phyloP scores from a whole-genome alignment of 1,140 invertebrate genomes.

The Lordiphosa clarofinis region DNA sequence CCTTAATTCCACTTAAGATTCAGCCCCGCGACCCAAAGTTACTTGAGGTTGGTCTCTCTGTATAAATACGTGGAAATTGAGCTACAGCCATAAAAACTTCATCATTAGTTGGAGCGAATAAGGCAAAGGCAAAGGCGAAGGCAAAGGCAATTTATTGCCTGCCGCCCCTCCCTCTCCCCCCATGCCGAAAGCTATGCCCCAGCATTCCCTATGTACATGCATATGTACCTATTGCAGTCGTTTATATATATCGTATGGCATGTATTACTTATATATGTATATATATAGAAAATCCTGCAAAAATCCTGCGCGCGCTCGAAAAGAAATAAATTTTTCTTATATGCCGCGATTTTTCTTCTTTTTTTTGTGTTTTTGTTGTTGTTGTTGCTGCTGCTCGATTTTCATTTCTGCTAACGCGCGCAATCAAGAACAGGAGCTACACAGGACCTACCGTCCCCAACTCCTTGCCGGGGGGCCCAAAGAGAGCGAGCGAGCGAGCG shows the following conservation, averaged over 20 bases:
- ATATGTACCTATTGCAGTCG: conserved; percentile 17
- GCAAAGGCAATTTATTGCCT: conserved; percentile 58
- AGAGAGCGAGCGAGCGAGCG: conserved; percentile 17
- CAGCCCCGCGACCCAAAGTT: too few relatives aligned
- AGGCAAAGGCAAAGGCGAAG: conserved; percentile 26
- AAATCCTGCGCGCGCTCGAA: conserved; percentile 68
- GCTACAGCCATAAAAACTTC: background rate
- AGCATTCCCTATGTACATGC: conserved; percentile 23
- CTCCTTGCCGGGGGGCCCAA: conserved; percentile 3
- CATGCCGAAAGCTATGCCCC: conserved; percentile 31
- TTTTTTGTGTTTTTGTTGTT: conserved; percentile 29
- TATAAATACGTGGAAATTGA: too few relatives aligned
- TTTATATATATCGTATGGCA: conserved; percentile 16
- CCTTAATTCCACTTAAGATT: too few relatives aligned
- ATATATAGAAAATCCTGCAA: conserved; percentile 57
- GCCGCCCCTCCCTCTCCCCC: background rate
- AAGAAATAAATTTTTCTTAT: conserved; percentile 70
- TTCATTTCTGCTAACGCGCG: conserved; percentile 73
- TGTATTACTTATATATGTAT: conserved; percentile 21
- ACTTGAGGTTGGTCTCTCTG: too few relatives aligned
- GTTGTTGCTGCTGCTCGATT: conserved; percentile 56
- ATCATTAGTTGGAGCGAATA: conserved; percentile 14
- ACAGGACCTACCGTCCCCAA: background rate
- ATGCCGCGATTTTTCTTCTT: conserved; percentile 61
- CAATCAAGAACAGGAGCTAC: conserved; percentile 63